A percentile compares a stretch with the other conserved stretches of the same genome.
Evolutionary conservation across 2,113 vertebrate genomes (phyloP).

Genomic region (Rhea pennata): DNA sequence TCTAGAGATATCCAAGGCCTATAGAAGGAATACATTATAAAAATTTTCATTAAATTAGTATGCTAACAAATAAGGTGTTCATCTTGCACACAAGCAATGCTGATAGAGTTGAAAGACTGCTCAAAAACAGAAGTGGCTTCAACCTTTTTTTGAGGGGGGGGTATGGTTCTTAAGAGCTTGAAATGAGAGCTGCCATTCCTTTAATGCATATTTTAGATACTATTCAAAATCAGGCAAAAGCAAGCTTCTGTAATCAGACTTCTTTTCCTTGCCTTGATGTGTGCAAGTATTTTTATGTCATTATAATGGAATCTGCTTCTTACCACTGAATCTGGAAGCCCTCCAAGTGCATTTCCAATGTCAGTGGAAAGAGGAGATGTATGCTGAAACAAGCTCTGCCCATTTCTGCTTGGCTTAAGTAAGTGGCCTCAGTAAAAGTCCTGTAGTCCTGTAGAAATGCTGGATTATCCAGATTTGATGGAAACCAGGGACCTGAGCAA

Average conservation of each 20-base stretch:
- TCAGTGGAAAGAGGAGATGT: background rate
- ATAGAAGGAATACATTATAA: background rate
- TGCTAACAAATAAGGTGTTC: background rate
- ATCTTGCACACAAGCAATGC: background rate
- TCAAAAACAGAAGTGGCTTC: fast-evolving
- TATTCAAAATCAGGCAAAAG: background rate
- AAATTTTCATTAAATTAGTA: background rate
- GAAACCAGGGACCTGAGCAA: background rate
- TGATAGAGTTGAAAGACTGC: background rate
- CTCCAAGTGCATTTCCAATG: background rate
- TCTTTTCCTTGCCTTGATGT: background rate
- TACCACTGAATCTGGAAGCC: background rate
- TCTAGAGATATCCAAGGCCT: background rate
- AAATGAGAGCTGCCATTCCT: background rate
- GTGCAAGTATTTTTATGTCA: background rate
- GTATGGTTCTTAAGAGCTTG: background rate
- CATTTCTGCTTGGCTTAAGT: background rate
- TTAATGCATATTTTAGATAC: background rate
- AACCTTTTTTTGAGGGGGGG: background rate
- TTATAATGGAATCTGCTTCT: background rate
- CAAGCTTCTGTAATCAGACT: background rate
- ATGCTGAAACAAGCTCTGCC: background rate
- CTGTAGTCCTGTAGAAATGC: background rate
- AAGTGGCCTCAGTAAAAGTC: background rate
- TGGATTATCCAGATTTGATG: background rate